Evolutionary conservation across 2,113 vertebrate species (phyloP), one percentile per base, ranked within the genome.

Genomic region (Epinephelus moara): DNA sequence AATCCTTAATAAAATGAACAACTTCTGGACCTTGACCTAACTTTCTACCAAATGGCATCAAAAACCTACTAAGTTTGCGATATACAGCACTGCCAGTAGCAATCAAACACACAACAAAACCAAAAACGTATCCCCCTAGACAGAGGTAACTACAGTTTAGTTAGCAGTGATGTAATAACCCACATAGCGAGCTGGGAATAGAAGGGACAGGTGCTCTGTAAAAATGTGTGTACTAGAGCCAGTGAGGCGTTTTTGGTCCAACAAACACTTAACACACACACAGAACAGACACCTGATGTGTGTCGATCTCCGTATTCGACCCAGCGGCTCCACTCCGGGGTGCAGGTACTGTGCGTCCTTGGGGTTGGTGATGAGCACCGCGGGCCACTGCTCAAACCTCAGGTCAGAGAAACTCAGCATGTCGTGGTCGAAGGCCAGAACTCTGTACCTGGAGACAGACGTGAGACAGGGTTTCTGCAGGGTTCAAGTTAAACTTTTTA

Each of bases 341-440:
- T 96, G 97, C 63, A 96, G 95, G 85, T 99, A 99, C 71, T 97
- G 97, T 0, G 96, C 95, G 15, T 97, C 95, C 80, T 99, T 99
- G 79, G 98, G 98, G 91, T 99, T 99, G 80, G 98, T 99, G 92
- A 99, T 97, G 78, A 99, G 95, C 85, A 99, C 91, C 1, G 94
- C 97, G 17, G 98, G 98, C 98, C 98, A 99, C 76, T 96, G 94
- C 37, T 95, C 96, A 88, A 99, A 99, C 56, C 18, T 95, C 81
- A 98, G 89, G 91, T 99, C 98, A 23, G 95, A 94, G 15, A 99
- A 99, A 87, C 97, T 99, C 73, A 99, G 92, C 84, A 99, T 95
- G 94, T 99, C 98, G 1, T 99, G 98, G 89, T 99, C 98, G 64
- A 99, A 97, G 0, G 95, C 97, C 85, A 99, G 94, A 71, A 99